Conservation (phyloP, 2,797 vertebrate species). For the Crenuchus spilurus region DNA sequence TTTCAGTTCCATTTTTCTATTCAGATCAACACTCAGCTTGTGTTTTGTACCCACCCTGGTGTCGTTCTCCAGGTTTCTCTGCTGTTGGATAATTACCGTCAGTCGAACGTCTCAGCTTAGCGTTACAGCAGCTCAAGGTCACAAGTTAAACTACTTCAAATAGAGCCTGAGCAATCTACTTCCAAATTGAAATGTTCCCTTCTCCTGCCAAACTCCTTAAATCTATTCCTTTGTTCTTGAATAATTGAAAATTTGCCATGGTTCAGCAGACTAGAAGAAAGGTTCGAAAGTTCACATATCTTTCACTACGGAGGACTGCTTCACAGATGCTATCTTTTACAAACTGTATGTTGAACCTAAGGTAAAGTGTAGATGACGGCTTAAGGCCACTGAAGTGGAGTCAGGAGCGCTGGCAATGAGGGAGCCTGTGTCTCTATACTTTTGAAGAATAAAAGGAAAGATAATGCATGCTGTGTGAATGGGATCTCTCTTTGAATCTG, state of each 20-base stretch:
- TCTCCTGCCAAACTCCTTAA: slow-evolving; percentile 19
- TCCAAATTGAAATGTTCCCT: slow-evolving; percentile 5
- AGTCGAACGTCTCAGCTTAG: neutral
- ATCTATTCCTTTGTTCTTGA: slow-evolving; percentile 29
- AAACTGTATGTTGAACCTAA: slow-evolving; percentile 19
- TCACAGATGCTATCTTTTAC: slow-evolving; percentile 22
- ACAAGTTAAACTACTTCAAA: slow-evolving; percentile 33
- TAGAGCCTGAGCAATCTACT: slow-evolving; percentile 12
- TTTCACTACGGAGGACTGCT: slow-evolving; percentile 3
- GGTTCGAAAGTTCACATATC: slow-evolving; percentile 15
- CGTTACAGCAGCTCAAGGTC: slow-evolving; percentile 16
- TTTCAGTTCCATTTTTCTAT: neutral
- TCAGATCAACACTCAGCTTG: neutral
- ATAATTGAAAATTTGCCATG: slow-evolving; percentile 59
- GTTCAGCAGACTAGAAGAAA: slow-evolving; percentile 33
- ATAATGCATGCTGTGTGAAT: neutral
- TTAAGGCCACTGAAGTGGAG: slow-evolving; percentile 13
- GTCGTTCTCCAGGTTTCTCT: neutral
- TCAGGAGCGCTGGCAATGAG: neutral
- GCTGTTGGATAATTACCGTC: slow-evolving; percentile 1
- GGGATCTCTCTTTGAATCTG: neutral
- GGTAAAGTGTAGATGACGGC: slow-evolving; percentile 16
- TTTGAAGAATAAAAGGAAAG: neutral
- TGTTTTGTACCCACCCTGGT: neutral
- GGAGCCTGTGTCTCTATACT: neutral